Conservation (phyloP, 2,888 invertebrate genomes). For the Zygogramma bicolorata region DNA sequence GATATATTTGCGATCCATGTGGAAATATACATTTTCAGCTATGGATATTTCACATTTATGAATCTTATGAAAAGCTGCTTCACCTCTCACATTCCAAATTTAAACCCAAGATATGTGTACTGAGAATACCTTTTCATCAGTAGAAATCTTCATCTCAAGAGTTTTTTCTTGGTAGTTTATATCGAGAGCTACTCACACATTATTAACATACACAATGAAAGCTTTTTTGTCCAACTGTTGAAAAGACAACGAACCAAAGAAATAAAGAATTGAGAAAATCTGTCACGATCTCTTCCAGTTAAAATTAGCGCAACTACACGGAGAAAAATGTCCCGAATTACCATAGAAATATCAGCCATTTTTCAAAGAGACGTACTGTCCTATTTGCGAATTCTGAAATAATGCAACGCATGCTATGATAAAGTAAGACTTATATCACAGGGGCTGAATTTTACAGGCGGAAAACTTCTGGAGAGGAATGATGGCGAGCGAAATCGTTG, state of each 20-base stretch:
- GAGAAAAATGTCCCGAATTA: slow-evolving; percentile 15
- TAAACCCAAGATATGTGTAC: too few relatives aligned
- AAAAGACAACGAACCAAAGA: too few relatives aligned
- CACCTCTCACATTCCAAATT: too few relatives aligned
- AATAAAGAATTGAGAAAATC: not conserved
- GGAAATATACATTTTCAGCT: too few relatives aligned
- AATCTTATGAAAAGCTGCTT: too few relatives aligned
- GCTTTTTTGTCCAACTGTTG: not conserved
- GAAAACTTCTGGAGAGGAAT: slow-evolving; percentile 65
- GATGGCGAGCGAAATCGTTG: slow-evolving; percentile 65
- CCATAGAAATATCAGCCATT: slow-evolving; percentile 28
- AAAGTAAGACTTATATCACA: slow-evolving; percentile 62
- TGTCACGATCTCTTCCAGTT: not conserved
- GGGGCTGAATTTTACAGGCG: slow-evolving; percentile 64
- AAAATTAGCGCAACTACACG: slow-evolving; percentile 4
- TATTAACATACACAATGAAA: too few relatives aligned
- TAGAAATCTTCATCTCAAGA: too few relatives aligned
- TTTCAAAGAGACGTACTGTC: slow-evolving; percentile 28
- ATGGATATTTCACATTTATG: too few relatives aligned
- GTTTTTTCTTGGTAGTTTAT: too few relatives aligned
- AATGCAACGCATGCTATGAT: slow-evolving; percentile 51
- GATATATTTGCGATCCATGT: too few relatives aligned
- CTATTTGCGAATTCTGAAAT: slow-evolving; percentile 46
- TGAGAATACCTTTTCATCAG: too few relatives aligned
- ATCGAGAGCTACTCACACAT: too few relatives aligned